Evolutionary conservation across 2,113 vertebrate genomes (phyloP), one percentile per base, ranked within the genome.

Genomic region (Sus scrofa): DNA sequence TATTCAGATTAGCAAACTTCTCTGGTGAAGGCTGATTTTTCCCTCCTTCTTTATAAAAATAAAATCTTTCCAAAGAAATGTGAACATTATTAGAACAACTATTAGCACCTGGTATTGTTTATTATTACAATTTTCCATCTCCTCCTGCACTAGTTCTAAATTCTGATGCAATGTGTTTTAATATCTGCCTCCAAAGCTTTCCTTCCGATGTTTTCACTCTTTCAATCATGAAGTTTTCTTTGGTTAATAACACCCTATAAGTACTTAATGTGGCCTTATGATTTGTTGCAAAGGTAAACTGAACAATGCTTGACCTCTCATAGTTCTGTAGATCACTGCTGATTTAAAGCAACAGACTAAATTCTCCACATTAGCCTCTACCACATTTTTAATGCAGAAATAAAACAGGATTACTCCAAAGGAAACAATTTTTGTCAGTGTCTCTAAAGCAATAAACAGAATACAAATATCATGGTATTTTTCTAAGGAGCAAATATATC

Each of bases 271-370:
- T 27, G 32, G 8, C n/a, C 73, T 68, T 97, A 96, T 95, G 27
- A 89, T 97, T 97, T 96, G 44, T 94, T 96, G 56, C 30, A 52
- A 91, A 94, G 10, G 26, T 93, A 97, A 32, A 65, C 3, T 81
- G 74, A 96, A 75, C 24, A 97, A 44, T 70, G 13, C 13, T 95
- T 97, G 52, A 95, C 73, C 22, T 96, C 74, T 58, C 11, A 91
- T 27, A 93, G 15, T 39, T 88, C 22, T 86, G 3, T 37, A 96
- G 74, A 96, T 96, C 52, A 96, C 22, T 20, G 56, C 12, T 95
- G 90, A 97, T 97, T 98, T 97, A 98, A 98, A 96, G 89, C 84
- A 94, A 37, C 58, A 86, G 65, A 91, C 96, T 95, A 95, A 97
- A 89, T 97, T 97, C 91, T 97, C 88, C 5, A 58, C 88, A 92